Evolutionary conservation across 2,888 invertebrate species (phyloP).

Genomic region (Drosophila merina): DNA sequence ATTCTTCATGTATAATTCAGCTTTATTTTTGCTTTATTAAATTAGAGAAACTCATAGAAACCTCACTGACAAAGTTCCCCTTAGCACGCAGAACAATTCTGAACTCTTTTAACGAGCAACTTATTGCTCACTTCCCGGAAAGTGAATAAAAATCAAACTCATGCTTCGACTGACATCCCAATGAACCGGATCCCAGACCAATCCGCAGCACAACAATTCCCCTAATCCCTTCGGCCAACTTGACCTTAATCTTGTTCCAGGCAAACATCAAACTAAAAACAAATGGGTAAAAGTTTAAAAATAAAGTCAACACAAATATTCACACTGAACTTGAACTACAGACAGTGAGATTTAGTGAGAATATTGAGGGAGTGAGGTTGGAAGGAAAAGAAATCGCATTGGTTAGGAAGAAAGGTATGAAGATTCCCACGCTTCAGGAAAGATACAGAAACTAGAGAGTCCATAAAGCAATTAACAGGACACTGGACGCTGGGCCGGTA

Average conservation of each 20-base stretch:
- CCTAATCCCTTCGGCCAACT: conserved; percentile 36
- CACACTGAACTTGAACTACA: conserved; percentile 66
- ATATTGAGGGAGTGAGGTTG: conserved; percentile 1
- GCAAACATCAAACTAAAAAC: conserved; percentile 47
- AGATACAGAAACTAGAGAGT: conserved; percentile 22
- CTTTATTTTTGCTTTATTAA: neutral
- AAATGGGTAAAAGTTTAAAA: conserved; percentile 67
- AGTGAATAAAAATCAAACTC: conserved; percentile 41
- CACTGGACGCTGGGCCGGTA: conserved; percentile 56
- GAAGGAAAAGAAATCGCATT: conserved; percentile 11
- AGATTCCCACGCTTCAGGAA: conserved; percentile 65
- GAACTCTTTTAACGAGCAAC: neutral
- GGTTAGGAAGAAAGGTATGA: conserved; percentile 54
- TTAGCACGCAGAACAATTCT: neutral
- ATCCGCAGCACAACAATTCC: conserved; percentile 5
- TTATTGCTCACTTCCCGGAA: conserved; percentile 41
- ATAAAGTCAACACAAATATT: conserved; percentile 50
- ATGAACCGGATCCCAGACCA: conserved; percentile 28
- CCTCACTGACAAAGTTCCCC: neutral
- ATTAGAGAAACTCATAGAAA: neutral
- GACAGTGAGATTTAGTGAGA: conserved; percentile 2
- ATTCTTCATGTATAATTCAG: neutral
- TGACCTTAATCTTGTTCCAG: conserved; percentile 74
- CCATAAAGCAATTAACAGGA: conserved; percentile 75
- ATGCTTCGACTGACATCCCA: conserved; percentile 18